phyloP scores from a whole-genome alignment of 2,797 vertebrate genomes.

The Tamandua tetradactyla region DNA sequence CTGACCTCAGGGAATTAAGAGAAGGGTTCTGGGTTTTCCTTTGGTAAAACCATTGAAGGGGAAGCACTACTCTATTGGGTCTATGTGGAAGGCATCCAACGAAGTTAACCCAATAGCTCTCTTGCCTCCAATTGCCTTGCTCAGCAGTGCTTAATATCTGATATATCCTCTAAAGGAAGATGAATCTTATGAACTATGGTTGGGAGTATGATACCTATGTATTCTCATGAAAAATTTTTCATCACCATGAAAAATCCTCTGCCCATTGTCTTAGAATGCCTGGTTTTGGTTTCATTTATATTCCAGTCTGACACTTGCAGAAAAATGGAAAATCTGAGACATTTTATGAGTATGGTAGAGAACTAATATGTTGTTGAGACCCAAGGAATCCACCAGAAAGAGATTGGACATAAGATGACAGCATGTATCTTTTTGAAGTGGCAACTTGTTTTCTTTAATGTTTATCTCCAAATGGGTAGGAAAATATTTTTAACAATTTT shows the following conservation, averaged over 20 bases:
- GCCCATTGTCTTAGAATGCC: not conserved
- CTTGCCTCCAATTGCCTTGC: not conserved
- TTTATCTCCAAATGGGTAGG: not conserved
- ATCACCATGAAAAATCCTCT: not conserved
- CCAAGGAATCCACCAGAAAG: not conserved
- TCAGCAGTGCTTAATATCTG: not conserved
- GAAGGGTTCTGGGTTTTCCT: not conserved
- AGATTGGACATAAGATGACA: not conserved
- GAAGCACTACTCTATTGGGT: not conserved
- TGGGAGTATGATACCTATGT: not conserved
- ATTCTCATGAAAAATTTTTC: no score
- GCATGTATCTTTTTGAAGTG: not conserved
- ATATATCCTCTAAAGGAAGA: not conserved
- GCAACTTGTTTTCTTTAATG: not conserved
- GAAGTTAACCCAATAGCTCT: rapidly evolving
- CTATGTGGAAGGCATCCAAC: not conserved
- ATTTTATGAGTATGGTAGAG: not conserved
- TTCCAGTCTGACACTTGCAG: not conserved
- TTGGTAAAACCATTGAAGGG: not conserved
- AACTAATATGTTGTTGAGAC: not conserved
- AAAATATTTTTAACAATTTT: conserved; percentile 22
- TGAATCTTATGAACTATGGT: not conserved
- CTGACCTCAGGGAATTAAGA: not conserved
- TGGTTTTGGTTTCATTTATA: not conserved
- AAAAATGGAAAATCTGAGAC: not conserved